phyloP scores from a whole-genome alignment of 1,140 invertebrate genomes.

The Marisa cornuarietis region DNA sequence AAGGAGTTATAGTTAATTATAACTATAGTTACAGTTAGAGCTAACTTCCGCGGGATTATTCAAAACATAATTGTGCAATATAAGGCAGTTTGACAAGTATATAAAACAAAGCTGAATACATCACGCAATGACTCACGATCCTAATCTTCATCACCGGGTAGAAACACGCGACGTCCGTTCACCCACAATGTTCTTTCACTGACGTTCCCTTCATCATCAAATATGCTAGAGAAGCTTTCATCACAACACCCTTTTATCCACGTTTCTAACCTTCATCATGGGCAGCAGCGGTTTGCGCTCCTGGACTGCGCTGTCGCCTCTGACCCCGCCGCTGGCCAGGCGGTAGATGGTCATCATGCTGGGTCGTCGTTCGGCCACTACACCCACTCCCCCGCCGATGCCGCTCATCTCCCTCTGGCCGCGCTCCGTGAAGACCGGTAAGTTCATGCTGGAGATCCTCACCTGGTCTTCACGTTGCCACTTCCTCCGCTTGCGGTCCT shows the following conservation, averaged over 20 bases:
- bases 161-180: too few species aligned
- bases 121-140: too few species aligned
- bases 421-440: constrained; percentile 22
- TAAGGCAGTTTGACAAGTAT: too few species aligned
- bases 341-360: constrained; percentile 17
- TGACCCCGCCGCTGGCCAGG: constrained; percentile 4
- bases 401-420: constrained; percentile 10
- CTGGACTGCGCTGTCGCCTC: not conserved
- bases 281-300: constrained; percentile 26
- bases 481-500: constrained; percentile 26
- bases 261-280: constrained; percentile 24
- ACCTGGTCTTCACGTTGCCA: constrained; percentile 30
- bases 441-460: constrained; percentile 23
- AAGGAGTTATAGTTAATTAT: too few species aligned
- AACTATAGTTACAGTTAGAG: too few species aligned
- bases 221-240: too few species aligned
- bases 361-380: not conserved
- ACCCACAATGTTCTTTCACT: too few species aligned
- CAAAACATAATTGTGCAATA: too few species aligned
- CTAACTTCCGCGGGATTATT: too few species aligned
- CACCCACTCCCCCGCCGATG: not conserved
- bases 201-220: too few species aligned
- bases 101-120: too few species aligned
- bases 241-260: not conserved
- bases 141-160: too few species aligned